Conservation (phyloP, 23 tunicate genomes). For the Clavelina lepadiformis region DNA sequence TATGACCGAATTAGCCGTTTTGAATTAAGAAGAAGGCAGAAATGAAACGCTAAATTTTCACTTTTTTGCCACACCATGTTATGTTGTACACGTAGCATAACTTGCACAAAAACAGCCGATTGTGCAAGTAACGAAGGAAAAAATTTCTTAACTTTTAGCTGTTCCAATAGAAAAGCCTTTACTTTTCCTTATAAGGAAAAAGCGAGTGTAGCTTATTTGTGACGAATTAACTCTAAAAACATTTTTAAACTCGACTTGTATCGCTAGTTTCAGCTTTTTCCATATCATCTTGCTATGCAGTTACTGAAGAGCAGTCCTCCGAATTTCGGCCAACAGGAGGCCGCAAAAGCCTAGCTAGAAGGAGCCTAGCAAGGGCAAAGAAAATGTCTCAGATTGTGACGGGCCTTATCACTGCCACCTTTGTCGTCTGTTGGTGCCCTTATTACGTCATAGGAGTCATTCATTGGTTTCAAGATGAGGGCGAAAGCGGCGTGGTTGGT, state of each 20-base stretch:
- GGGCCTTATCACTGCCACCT: constrained; percentile 56
- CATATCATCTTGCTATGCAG: constrained; percentile 5
- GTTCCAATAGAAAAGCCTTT: too few relatives aligned
- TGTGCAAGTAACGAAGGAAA: too few relatives aligned
- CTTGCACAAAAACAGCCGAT: too few relatives aligned
- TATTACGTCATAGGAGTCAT: constrained; percentile 61
- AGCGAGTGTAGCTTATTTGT: too few relatives aligned
- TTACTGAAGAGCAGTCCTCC: constrained; percentile 24
- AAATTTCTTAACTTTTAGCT: too few relatives aligned
- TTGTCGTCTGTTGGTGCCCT: constrained; percentile 94
- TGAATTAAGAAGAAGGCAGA: too few relatives aligned
- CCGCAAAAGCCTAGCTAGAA: constrained; percentile 43
- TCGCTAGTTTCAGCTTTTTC: not conserved
- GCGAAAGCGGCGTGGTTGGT: too few relatives aligned
- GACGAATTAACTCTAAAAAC: not conserved
- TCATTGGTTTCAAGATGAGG: constrained; percentile 34
- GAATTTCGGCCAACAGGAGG: constrained; percentile 27
- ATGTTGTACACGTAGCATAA: too few relatives aligned
- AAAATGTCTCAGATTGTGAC: constrained; percentile 60
- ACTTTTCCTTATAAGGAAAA: too few relatives aligned
- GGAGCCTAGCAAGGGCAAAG: constrained; percentile 60
- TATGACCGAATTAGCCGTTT: too few relatives aligned
- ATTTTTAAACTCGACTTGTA: not conserved
- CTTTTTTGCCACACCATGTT: too few relatives aligned
- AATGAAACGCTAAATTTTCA: too few relatives aligned